Evolutionary conservation across 2,888 invertebrate species (phyloP), one percentile per base, ranked within the genome.

Genomic region (Drosophila meridionalis): DNA sequence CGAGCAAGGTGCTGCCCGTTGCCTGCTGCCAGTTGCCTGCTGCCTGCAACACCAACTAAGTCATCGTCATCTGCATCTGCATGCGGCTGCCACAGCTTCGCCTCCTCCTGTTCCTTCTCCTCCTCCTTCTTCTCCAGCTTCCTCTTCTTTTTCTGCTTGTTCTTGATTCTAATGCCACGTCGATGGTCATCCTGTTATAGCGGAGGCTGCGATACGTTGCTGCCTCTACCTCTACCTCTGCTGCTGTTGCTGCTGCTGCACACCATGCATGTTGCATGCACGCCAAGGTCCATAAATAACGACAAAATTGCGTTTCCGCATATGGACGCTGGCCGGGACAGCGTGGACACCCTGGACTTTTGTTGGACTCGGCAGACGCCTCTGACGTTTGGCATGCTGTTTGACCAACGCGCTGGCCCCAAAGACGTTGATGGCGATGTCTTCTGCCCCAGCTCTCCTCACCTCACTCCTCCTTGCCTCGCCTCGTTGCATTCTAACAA

Each of bases 301-400:
- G 91, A 91, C 90, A 90, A 91, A 92, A 91, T 91, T 90, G 90
- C 91, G 90, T 91, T 91, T 91, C 91, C 91, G 91, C 86, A 89
- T 92, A 87, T 87, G 89, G 76, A 55, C 79, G 71, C 34, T 45
- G 74, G 40, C 20, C 40, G 40, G 63, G 61, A 67, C 60, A 42
- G 38, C 14, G 12, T 12, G 45, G 55, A 61, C 72, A 8, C 38
- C 5, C 34, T 42, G 62, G 69, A 67, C 62, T 14, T 28, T 11
- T 34, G 64, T 38, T 42, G 72, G 68, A 58, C 70, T 38, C 32
- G 28, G 42, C 47, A 58, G 67, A 67, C 60, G 58, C 64, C 59
- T 68, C 72, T 77, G 83, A 73, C 73, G 78, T 84, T 69, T 80
- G 82, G 86, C 82, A 83, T 80, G 82, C 80, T 78, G 86, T 76